Conservation (phyloP, 1,140 invertebrate genomes). For the Daktulosphaira vitifoliae region DNA sequence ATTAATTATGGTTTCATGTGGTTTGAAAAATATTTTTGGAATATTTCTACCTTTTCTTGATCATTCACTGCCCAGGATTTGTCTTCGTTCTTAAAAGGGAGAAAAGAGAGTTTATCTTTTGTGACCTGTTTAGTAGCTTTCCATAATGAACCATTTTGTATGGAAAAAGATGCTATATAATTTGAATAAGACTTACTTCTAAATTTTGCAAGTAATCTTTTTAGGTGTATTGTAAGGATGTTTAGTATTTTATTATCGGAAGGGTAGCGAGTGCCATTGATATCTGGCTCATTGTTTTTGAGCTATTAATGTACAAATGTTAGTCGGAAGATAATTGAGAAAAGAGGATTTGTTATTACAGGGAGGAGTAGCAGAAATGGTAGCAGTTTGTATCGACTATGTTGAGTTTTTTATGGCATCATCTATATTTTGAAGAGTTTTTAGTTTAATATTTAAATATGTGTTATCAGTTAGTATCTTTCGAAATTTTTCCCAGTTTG, state of each 20-base stretch:
- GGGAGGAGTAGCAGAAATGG: neutral
- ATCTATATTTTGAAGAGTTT: too few species aligned
- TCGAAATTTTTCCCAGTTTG: too few species aligned
- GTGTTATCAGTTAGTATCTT: neutral
- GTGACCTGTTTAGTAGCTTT: too few species aligned
- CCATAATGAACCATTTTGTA: too few species aligned
- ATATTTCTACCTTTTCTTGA: too few species aligned
- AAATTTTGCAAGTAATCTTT: conserved; percentile 12
- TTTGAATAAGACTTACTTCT: too few species aligned
- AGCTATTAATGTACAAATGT: neutral
- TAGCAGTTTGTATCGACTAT: neutral
- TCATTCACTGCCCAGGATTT: too few species aligned
- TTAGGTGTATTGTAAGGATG: neutral
- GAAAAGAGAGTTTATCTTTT: too few species aligned
- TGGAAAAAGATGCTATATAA: too few species aligned
- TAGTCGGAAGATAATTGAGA: neutral
- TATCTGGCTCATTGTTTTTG: neutral
- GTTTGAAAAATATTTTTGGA: too few species aligned
- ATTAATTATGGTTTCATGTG: too few species aligned
- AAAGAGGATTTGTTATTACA: neutral
- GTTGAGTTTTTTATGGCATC: neutral
- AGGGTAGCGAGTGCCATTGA: neutral
- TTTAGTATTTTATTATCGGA: neutral
- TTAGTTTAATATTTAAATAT: neutral
- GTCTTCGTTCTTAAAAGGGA: too few species aligned